These are phyloP conservation scores for Corapipo altera DNA, from an alignment of 2,113 vertebrate species.

Conservation along the genomic window DNA sequence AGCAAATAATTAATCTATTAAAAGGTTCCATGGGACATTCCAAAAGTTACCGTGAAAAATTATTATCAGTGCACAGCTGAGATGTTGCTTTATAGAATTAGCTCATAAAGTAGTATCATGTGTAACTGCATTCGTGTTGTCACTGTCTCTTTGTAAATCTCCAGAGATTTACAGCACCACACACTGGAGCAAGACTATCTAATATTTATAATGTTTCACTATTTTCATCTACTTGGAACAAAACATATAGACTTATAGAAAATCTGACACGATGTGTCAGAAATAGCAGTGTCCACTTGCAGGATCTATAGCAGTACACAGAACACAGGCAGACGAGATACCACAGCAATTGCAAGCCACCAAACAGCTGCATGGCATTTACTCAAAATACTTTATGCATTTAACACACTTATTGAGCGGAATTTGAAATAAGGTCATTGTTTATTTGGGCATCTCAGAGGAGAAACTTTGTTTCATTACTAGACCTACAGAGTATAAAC, in stretches of 20 bases:
- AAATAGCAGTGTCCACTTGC: conserved; percentile 51
- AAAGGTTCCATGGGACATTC: conserved; percentile 52
- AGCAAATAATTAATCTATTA: conserved; percentile 58
- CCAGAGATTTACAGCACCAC: conserved; percentile 56
- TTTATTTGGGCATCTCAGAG: conserved; percentile 36
- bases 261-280: conserved; percentile 29
- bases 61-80: conserved; percentile 43
- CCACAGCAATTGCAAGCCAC: conserved; percentile 45
- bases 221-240: conserved; percentile 23
- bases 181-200: conserved; percentile 36
- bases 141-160: conserved; percentile 52
- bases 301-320: conserved; percentile 37
- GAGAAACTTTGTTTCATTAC: neutral
- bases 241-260: conserved; percentile 23
- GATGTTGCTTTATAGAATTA: conserved; percentile 57
- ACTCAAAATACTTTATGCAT: conserved; percentile 63
- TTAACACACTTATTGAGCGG: conserved; percentile 48
- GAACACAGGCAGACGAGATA: conserved; percentile 19
- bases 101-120: conserved; percentile 43
- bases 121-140: conserved; percentile 60
- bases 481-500: neutral
- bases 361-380: conserved; percentile 63
- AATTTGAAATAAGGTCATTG: conserved; percentile 51
- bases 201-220: conserved; percentile 65
- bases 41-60: conserved; percentile 39